A percentile compares a stretch with the other conserved stretches of the same genome.
Conservation (phyloP, 2,888 invertebrate genomes). For the Agrilus mali region DNA sequence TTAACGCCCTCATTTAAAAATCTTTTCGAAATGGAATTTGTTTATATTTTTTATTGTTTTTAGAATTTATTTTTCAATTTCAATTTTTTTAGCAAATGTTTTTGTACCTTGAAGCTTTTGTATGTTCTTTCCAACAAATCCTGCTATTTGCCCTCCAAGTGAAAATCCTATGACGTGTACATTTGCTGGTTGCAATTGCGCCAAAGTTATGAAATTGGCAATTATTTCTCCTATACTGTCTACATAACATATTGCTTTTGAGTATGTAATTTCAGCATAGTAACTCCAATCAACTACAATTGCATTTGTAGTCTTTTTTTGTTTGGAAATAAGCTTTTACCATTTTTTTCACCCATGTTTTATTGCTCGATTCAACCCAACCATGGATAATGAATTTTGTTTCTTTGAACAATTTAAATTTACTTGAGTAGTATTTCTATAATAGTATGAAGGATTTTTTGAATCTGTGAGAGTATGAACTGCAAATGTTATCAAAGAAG, state of each 20-base stretch:
- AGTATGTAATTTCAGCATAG: background rate
- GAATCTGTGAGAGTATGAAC: too few relatives aligned
- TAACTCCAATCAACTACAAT: constrained; percentile 4
- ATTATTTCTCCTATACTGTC: background rate
- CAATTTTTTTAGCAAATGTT: too few relatives aligned
- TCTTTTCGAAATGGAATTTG: too few relatives aligned
- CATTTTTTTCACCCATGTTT: background rate
- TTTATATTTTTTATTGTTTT: too few relatives aligned
- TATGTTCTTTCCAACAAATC: background rate
- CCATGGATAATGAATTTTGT: constrained; percentile 4
- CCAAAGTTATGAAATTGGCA: background rate
- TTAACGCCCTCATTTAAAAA: too few relatives aligned
- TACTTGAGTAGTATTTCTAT: too few relatives aligned
- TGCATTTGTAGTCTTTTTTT: constrained; percentile 4
- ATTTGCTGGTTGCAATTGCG: background rate
- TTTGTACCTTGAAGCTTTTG: background rate
- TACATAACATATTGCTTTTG: background rate
- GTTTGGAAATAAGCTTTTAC: constrained; percentile 4
- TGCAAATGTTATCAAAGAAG: too few relatives aligned
- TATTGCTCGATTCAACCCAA: background rate
- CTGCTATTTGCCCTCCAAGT: constrained; percentile 3
- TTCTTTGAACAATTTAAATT: background rate
- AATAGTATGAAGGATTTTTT: too few relatives aligned
- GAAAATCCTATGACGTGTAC: constrained; percentile 6
- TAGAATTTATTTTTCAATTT: too few relatives aligned